Percentiles rank a stretch among this genome's conserved stretches.
Evolutionary conservation across 2,888 invertebrate species (phyloP).

Genomic region (Leptura quadrifasciata): DNA sequence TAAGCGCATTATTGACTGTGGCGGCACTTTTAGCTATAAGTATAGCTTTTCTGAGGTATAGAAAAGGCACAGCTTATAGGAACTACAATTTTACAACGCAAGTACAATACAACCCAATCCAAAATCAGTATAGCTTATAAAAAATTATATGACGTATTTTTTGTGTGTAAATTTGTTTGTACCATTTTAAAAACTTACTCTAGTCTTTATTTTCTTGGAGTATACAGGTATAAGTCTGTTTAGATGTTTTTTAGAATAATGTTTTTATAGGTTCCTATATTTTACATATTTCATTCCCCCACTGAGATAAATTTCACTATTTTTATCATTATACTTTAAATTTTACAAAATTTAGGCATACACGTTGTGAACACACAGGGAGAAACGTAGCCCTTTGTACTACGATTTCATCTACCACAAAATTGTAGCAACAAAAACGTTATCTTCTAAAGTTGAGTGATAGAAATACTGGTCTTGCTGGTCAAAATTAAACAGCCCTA

Average conservation of each 20-base stretch:
- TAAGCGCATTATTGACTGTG: constrained; percentile 62
- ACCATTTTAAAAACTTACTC: not conserved
- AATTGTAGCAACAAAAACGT: too few relatives aligned
- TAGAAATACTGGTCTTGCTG: not conserved
- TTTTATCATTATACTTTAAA: not conserved
- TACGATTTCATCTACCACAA: too few relatives aligned
- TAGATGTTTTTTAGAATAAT: not conserved
- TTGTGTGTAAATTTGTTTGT: not conserved
- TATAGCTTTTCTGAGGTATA: constrained; percentile 64
- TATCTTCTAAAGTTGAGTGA: not conserved
- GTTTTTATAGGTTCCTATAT: not conserved
- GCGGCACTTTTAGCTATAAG: constrained; percentile 60
- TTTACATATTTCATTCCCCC: not conserved
- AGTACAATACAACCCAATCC: constrained; percentile 68
- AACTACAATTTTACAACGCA: constrained; percentile 66
- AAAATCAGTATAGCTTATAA: constrained; percentile 35
- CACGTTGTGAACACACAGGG: too few relatives aligned
- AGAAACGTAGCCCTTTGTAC: too few relatives aligned
- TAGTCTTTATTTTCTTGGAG: not conserved
- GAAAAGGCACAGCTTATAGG: constrained; percentile 58
- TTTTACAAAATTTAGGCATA: not conserved
- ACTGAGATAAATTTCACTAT: not conserved
- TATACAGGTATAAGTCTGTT: not conserved
- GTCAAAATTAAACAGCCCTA: not conserved
- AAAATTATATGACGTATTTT: not conserved